Conservation (phyloP, 2,888 invertebrate species). For the Micoletzkya japonica region DNA sequence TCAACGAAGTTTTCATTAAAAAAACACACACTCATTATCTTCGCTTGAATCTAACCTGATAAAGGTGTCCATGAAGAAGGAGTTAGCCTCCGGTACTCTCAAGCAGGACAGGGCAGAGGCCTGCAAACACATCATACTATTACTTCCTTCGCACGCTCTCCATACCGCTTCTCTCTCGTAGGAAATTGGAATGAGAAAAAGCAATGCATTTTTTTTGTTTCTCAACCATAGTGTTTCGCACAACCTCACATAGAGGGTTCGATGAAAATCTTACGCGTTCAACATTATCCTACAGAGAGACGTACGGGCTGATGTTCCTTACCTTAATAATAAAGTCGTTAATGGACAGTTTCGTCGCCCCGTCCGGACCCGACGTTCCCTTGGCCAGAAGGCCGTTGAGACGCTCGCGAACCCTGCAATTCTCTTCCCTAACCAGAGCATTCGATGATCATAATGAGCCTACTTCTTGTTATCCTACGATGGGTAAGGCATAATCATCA, state of each 20-base stretch:
- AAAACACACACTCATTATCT: no score
- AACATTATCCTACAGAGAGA: background rate
- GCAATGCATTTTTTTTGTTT: constrained; percentile 64
- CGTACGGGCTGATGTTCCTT: constrained; percentile 64
- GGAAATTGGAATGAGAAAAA: constrained; percentile 64
- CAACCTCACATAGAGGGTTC: no score
- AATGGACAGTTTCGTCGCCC: constrained; percentile 69
- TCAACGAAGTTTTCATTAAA: no score
- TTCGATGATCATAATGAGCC: no score
- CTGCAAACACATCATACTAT: no score
- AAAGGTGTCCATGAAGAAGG: constrained; percentile 88
- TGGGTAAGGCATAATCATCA: no score
- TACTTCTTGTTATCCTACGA: no score
- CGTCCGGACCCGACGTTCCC: constrained; percentile 41
- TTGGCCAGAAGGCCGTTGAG: constrained; percentile 63
- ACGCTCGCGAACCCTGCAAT: constrained; percentile 69
- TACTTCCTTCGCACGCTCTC: no score
- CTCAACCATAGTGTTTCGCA: no score
- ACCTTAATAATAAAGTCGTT: constrained; percentile 76
- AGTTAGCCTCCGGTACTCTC: constrained; percentile 76
- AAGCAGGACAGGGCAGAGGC: constrained; percentile 71
- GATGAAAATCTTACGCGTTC: no score
- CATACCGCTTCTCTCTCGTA: background rate
- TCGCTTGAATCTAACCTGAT: constrained; percentile 61
- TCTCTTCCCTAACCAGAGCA: no score